Evolutionary conservation across 2,888 invertebrate genomes (phyloP), one percentile per base, ranked within the genome.

Genomic region (Cremastinae sp.): DNA sequence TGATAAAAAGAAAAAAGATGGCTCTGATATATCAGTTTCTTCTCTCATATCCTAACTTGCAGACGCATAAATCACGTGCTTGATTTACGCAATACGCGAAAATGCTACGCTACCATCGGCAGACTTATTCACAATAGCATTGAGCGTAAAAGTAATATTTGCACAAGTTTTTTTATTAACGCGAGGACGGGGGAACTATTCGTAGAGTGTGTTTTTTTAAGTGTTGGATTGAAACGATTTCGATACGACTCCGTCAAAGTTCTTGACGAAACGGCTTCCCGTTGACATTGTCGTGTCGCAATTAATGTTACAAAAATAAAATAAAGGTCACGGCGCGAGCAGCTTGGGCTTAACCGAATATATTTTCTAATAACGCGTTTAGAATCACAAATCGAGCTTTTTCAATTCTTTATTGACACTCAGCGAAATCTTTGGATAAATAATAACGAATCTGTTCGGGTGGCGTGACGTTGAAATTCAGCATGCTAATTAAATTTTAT

Each of bases 11-110:
- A 9, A 2, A 20, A 12, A 12, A n/a, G 12, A 39, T 20, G 9
- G n/a, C 5, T 62, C 35, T 35, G 12, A 4, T 58, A n/a, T n/a
- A n/a, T n/a, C n/a, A n/a, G n/a, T 20, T 37, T 66, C 53, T 28
- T 59, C 37, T 53, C 28, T n/a, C n/a, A n/a, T n/a, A n/a, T n/a
- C n/a, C n/a, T n/a, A n/a, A n/a, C n/a, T n/a, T n/a, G 7, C 14
- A 20, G 65, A 66, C 37, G 41, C 45, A 66, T 66, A 66, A 73
- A 73, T 73, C 65, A 65, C 65, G 72, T n/a, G 41, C 20, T 41
- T 28, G 3, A 43, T 65, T 20, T 5, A 43, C 10, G 37, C 12
- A 1, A 3, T 4, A 10, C 8, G 8, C 0, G 18, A 8, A 37
- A 12, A 35, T 12, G 55, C 5, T 18, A 12, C 0, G 43, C 16